A percentile compares a stretch with the other conserved stretches of the same genome.
phyloP scores from a whole-genome alignment of 2,113 vertebrate genomes.

The Orycteropus afer region DNA sequence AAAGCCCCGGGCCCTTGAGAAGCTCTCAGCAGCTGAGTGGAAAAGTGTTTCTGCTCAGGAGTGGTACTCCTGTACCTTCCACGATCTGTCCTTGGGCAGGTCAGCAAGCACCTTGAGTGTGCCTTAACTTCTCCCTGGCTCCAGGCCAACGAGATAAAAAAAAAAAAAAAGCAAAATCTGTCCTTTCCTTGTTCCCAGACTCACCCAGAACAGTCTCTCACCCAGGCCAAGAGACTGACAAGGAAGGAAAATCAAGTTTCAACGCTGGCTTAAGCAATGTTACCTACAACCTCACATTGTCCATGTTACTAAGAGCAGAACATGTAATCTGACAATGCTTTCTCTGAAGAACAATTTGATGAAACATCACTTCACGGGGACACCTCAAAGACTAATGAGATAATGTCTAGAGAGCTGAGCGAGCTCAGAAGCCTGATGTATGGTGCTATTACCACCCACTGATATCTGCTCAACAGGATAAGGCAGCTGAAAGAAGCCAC shows the following conservation, averaged over 20 bases:
- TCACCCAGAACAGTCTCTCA: not conserved
- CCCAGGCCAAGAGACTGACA: not conserved
- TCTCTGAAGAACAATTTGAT: constrained; percentile 50
- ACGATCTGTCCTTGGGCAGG: not conserved
- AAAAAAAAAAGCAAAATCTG: not conserved
- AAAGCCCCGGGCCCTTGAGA: not conserved
- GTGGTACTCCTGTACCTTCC: not conserved
- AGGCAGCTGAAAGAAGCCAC: not conserved
- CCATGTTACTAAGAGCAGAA: not conserved
- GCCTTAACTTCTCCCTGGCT: not conserved
- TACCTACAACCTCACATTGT: not conserved
- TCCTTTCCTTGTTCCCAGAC: not conserved
- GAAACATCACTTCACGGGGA: constrained; percentile 27
- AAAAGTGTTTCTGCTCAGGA: not conserved
- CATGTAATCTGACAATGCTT: constrained; percentile 9
- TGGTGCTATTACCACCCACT: constrained; percentile 1
- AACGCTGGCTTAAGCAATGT: not conserved
- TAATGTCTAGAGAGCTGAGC: constrained; percentile 61
- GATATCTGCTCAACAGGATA: not conserved
- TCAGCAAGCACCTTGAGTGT: not conserved
- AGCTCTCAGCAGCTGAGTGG: not conserved
- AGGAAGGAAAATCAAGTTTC: not conserved
- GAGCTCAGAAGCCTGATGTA: not conserved
- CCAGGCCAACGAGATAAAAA: not conserved
- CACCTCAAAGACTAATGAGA: constrained; percentile 77